These are phyloP conservation scores for Podarcis muralis DNA, from an alignment of 2,113 vertebrate species.

Conservation along the genomic window DNA sequence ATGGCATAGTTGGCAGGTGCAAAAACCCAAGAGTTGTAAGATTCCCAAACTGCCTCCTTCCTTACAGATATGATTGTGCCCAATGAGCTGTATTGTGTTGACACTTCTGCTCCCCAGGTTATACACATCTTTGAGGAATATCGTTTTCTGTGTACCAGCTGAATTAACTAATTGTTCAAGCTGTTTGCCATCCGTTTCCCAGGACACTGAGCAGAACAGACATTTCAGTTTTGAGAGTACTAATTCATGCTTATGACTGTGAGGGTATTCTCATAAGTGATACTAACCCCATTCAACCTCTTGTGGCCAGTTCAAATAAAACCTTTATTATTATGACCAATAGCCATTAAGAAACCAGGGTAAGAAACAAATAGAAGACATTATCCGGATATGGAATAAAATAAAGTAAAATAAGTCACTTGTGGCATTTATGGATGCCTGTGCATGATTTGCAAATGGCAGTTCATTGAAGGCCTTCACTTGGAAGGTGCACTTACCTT, in stretches of 20 bases:
- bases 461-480: background rate
- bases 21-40: constrained; percentile 1
- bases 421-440: background rate
- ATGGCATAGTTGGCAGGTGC: background rate
- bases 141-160: background rate
- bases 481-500: background rate
- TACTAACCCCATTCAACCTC: background rate
- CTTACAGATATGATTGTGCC: background rate
- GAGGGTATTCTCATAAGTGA: background rate
- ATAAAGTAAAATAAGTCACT: too few relatives aligned
- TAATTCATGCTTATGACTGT: background rate
- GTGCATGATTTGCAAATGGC: background rate
- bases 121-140: background rate
- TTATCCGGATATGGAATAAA: too few relatives aligned
- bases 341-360: too few relatives aligned
- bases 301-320: background rate
- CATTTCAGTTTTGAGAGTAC: background rate
- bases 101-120: background rate
- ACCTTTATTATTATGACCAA: too few relatives aligned
- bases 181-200: constrained; percentile 1
- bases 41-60: background rate
- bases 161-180: background rate
- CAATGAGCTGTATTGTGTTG: background rate
- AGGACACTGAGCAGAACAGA: background rate
- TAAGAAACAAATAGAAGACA: too few relatives aligned